These are phyloP conservation scores for Drosophila flavopinicola DNA, from an alignment of 2,888 invertebrate genomes.

Conservation along the genomic window DNA sequence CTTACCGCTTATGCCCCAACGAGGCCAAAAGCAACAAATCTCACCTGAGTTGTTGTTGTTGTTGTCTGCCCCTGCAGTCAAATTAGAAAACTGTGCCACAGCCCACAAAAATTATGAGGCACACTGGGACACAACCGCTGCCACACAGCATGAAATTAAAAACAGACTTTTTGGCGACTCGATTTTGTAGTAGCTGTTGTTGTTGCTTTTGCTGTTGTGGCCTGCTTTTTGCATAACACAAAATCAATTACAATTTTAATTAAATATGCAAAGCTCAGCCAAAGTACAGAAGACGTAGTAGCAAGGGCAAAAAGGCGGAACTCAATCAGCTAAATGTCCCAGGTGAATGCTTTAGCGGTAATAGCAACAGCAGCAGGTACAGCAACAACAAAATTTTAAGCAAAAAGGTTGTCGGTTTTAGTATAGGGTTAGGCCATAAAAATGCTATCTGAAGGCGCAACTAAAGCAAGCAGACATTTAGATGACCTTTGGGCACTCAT, in stretches of 20 bases:
- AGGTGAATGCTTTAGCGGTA: constrained; percentile 42
- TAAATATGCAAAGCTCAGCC: constrained; percentile 77
- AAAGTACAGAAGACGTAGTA: constrained; percentile 6
- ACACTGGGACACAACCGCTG: constrained; percentile 57
- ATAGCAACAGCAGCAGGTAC: constrained; percentile 21
- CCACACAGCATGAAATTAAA: constrained; percentile 70
- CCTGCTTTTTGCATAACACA: constrained; percentile 77
- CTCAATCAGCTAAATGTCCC: constrained; percentile 76
- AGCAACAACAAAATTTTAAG: constrained; percentile 1
- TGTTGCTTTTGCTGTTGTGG: constrained; percentile 37
- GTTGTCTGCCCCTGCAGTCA: constrained; percentile 52
- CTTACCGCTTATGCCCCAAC: constrained; percentile 45
- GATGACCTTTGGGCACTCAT: constrained; percentile 6
- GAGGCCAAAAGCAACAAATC: constrained; percentile 64
- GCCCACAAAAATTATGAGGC: constrained; percentile 71
- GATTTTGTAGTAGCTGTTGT: constrained; percentile 16
- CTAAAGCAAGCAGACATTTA: constrained; percentile 7
- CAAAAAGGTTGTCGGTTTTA: constrained; percentile 10
- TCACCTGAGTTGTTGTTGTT: constrained; percentile 68
- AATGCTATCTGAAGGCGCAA: constrained; percentile 10
- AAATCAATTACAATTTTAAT: constrained; percentile 82
- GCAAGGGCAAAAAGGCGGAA: constrained; percentile 27
- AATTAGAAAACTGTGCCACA: constrained; percentile 76
- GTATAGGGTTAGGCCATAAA: constrained; percentile 26
- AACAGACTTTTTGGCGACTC: constrained; percentile 71